Evolutionary conservation across 2,888 invertebrate species (phyloP).

Genomic region (Eupeodes luniger): DNA sequence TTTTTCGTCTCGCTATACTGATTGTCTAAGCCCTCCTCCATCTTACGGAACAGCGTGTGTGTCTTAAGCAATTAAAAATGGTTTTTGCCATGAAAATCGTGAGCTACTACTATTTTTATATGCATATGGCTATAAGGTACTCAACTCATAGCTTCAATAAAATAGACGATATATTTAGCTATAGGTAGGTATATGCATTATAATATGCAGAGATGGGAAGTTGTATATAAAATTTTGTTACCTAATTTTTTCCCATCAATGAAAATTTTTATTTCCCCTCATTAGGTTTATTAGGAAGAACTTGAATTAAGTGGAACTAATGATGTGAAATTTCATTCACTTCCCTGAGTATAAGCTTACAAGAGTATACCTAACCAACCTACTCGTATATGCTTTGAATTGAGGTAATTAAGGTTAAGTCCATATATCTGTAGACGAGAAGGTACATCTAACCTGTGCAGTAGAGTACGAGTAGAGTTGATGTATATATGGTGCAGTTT

Average conservation of each 20-base stretch:
- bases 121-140: slow-evolving; percentile 3
- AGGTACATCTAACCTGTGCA: too few species aligned
- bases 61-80: slow-evolving; percentile 57
- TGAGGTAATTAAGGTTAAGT: slow-evolving; percentile 42
- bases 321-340: slow-evolving; percentile 57
- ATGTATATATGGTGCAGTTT: not conserved
- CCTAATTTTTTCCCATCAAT: slow-evolving; percentile 39
- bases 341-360: slow-evolving; percentile 12
- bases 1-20: not conserved
- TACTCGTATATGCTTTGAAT: slow-evolving; percentile 24
- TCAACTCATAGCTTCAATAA: slow-evolving; percentile 9
- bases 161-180: not conserved
- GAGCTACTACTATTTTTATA: slow-evolving; percentile 37
- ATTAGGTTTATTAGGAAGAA: slow-evolving; percentile 27
- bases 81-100: slow-evolving; percentile 48
- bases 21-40: not conserved
- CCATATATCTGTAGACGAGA: too few species aligned
- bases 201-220: not conserved
- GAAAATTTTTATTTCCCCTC: slow-evolving; percentile 15
- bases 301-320: slow-evolving; percentile 57
- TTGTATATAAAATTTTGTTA: slow-evolving; percentile 30
- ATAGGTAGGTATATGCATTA: too few species aligned
- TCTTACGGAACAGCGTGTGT: slow-evolving; percentile 4
- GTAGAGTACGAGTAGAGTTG: not conserved
- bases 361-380: not conserved